Conservation (phyloP, 2,113 vertebrate species). For the Etheostoma spectabile region DNA sequence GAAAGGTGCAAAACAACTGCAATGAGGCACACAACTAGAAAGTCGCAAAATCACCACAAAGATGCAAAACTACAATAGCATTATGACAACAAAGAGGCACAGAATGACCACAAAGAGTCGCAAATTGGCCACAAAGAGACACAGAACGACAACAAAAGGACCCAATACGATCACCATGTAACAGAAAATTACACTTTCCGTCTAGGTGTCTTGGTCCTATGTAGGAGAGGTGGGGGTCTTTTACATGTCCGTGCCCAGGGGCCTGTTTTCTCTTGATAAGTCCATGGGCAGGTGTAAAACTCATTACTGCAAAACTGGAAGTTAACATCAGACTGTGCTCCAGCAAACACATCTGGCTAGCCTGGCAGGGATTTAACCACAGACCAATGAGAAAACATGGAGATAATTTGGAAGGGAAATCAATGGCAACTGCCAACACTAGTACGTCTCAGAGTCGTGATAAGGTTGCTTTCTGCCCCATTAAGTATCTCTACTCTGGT, state of each 20-base stretch:
- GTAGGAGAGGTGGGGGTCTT: not conserved
- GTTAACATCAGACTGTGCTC: constrained; percentile 17
- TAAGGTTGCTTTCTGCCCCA: constrained; percentile 62
- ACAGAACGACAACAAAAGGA: not conserved
- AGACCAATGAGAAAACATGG: constrained; percentile 50
- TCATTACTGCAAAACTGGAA: constrained; percentile 28
- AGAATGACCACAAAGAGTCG: not conserved
- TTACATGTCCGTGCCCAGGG: not conserved
- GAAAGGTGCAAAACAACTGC: not conserved
- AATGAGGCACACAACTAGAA: not conserved
- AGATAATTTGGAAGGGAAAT: constrained; percentile 65
- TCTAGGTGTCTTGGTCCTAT: not conserved
- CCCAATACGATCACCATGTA: too few relatives aligned
- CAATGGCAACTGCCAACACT: constrained; percentile 53
- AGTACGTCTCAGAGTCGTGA: constrained; percentile 49
- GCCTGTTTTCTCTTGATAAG: not conserved
- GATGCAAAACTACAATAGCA: too few relatives aligned
- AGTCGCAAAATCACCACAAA: not conserved
- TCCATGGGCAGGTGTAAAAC: constrained; percentile 19
- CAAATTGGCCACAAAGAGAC: not conserved
- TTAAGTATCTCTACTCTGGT: constrained; percentile 61
- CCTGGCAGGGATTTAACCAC: constrained; percentile 30
- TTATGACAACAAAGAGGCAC: not conserved
- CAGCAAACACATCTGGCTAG: constrained; percentile 34
- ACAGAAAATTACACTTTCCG: too few relatives aligned